Conservation (phyloP, 2,113 vertebrate genomes). For the Sigmodon hispidus region DNA sequence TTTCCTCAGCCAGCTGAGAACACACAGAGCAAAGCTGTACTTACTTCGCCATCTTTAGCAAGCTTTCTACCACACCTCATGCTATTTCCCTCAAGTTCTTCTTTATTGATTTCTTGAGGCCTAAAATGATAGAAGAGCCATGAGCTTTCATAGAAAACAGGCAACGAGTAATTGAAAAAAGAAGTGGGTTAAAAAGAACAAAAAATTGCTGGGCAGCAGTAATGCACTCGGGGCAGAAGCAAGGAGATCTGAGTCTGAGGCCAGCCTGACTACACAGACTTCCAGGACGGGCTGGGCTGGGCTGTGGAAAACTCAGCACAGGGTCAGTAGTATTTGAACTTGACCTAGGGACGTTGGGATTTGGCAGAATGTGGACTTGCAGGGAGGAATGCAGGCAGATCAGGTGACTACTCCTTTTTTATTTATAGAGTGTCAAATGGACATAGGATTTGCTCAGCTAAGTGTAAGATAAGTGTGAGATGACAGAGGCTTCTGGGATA, state of each 20-base stretch:
- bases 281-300: not conserved
- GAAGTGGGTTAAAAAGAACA: constrained; percentile 53
- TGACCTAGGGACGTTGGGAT: not conserved
- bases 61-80: constrained; percentile 98
- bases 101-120: constrained; percentile 96
- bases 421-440: not conserved
- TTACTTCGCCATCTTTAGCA: constrained; percentile 97
- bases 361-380: not conserved
- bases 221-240: not conserved
- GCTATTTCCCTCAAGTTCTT: constrained; percentile 94
- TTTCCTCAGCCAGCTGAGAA: constrained; percentile 10
- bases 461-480: not conserved
- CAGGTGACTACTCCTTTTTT: not conserved
- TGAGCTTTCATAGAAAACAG: constrained; percentile 51
- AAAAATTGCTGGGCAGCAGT: not conserved
- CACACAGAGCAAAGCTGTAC: constrained; percentile 74
- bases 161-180: constrained; percentile 46
- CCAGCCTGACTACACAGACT: not conserved
- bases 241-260: not conserved
- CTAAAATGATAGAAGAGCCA: constrained; percentile 82
- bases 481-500: not conserved
- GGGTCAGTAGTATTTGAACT: not conserved
- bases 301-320: too few relatives aligned
- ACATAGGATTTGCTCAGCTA: not conserved
- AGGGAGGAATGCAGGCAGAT: not conserved